Percentiles rank a stretch among this genome's conserved stretches.
Evolutionary conservation across 2,113 vertebrate genomes (phyloP).

Genomic region (Callospermophilus lateralis): DNA sequence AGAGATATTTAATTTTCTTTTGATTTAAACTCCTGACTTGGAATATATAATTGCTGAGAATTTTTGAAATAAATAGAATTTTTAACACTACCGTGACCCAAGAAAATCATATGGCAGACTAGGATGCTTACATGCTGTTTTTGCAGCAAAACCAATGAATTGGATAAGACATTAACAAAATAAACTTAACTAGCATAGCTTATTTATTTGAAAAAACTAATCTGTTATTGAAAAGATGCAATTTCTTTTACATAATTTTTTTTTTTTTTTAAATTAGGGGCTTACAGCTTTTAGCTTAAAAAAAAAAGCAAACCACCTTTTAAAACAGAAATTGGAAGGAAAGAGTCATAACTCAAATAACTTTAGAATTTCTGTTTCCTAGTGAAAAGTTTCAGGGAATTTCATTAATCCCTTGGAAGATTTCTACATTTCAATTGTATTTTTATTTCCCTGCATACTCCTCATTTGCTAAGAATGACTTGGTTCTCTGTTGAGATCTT

Average conservation of each 20-base stretch:
- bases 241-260: too few species aligned
- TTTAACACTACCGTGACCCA: background rate
- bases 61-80: constrained; percentile 49
- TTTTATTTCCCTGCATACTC: background rate
- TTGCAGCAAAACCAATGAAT: background rate
- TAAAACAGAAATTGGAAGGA: background rate
- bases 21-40: background rate
- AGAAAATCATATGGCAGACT: background rate
- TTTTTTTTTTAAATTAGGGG: background rate
- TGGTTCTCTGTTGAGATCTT: background rate
- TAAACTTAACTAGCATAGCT: background rate
- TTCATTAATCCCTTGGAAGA: background rate
- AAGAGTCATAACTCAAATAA: background rate
- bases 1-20: constrained; percentile 43
- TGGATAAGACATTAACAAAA: background rate
- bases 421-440: constrained; percentile 39
- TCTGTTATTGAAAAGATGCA: background rate
- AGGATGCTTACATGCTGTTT: background rate
- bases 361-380: background rate
- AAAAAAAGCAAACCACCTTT: background rate
- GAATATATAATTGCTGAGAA: constrained; percentile 3
- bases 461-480: constrained; percentile 6
- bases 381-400: background rate
- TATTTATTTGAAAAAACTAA: background rate
- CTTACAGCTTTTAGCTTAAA: constrained; percentile 12